Conservation (phyloP, 1,140 invertebrate species). For the Chionoecetes opilio region DNA sequence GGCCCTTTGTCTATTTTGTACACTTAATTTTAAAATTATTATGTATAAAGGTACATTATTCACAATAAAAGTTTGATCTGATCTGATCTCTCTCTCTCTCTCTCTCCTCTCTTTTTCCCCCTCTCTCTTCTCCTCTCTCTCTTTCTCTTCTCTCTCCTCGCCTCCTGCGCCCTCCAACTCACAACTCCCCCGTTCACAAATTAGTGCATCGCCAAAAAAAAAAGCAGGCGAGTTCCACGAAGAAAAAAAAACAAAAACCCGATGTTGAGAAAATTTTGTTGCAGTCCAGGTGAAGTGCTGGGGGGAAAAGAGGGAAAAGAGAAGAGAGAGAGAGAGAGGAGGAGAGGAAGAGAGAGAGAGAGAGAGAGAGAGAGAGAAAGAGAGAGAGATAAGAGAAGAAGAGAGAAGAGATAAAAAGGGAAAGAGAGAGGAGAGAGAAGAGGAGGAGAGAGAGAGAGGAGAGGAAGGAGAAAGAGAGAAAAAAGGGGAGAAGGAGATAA, state of each 20-base stretch:
- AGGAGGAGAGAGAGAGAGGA: not conserved
- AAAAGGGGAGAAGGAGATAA: too few relatives aligned
- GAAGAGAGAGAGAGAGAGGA: not conserved
- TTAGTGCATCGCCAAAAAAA: not conserved
- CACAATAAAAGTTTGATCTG: too few relatives aligned
- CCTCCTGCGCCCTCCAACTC: not conserved
- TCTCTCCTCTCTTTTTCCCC: not conserved
- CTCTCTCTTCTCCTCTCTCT: conserved; percentile 5
- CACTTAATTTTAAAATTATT: too few relatives aligned
- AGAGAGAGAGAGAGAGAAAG: not conserved
- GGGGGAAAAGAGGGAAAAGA: not conserved
- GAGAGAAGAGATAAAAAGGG: not conserved
- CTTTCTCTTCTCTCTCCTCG: not conserved
- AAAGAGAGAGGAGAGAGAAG: not conserved
- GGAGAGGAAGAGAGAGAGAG: not conserved
- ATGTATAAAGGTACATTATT: too few relatives aligned
- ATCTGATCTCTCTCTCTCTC: not conserved
- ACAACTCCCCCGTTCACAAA: not conserved
- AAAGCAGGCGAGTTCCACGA: not conserved
- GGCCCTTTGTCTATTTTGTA: too few relatives aligned
- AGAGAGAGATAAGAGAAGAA: not conserved
- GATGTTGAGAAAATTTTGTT: not conserved
- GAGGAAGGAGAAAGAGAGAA: not conserved
- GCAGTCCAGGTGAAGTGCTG: not conserved
- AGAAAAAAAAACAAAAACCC: not conserved